phyloP scores from a whole-genome alignment of 2,113 vertebrate species.

The Oophaga pumilio region DNA sequence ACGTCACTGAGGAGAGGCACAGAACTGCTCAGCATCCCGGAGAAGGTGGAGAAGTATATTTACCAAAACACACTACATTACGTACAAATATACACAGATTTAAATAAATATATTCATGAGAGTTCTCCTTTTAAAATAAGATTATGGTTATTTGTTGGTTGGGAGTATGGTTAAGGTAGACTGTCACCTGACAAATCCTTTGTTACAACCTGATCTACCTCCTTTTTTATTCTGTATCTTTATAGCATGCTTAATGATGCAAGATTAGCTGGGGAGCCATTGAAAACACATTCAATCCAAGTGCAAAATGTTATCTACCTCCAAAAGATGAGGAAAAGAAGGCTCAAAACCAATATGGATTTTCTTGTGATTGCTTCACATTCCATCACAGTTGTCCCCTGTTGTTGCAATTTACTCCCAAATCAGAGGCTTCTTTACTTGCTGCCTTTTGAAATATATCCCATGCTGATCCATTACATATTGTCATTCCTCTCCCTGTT shows the following conservation, averaged over 20 bases:
- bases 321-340: slow-evolving; percentile 46
- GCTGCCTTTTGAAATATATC: slow-evolving; percentile 31
- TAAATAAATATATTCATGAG: too few relatives aligned
- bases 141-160: not conserved
- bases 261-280: slow-evolving; percentile 32
- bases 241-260: slow-evolving; percentile 1
- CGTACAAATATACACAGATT: not conserved
- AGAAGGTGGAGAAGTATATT: too few relatives aligned
- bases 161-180: not conserved
- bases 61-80: not conserved
- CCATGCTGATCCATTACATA: not conserved
- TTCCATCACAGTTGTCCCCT: slow-evolving; percentile 26
- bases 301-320: slow-evolving; percentile 31
- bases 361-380: slow-evolving; percentile 28
- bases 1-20: too few relatives aligned
- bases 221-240: not conserved
- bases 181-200: not conserved
- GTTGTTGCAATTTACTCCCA: not conserved
- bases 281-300: not conserved
- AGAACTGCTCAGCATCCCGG: too few relatives aligned
- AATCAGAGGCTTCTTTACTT: slow-evolving; percentile 2
- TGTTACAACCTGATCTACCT: not conserved
- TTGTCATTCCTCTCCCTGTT: slow-evolving; percentile 1
- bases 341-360: not conserved
- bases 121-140: not conserved